These are phyloP conservation scores for Lycocerus yunnanus DNA, from an alignment of 2,888 invertebrate genomes.

Conservation along the genomic window DNA sequence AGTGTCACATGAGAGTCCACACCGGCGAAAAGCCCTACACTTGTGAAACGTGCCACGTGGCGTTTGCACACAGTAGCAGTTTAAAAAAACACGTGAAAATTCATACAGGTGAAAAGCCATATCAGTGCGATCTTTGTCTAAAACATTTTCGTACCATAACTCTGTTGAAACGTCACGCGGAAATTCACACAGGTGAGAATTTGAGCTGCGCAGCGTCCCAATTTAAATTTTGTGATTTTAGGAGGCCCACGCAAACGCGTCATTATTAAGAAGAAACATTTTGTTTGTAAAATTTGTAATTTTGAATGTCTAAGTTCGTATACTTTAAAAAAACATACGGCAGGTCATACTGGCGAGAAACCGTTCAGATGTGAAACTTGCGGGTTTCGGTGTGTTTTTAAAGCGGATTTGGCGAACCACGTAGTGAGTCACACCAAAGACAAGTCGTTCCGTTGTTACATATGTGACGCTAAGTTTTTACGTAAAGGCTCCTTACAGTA, in stretches of 20 bases:
- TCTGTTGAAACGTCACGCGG: neutral
- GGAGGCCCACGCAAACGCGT: neutral
- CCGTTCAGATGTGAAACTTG: neutral
- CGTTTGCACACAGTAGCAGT: neutral
- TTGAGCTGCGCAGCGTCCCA: neutral
- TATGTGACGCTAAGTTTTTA: neutral
- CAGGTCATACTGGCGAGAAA: neutral
- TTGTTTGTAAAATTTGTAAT: neutral
- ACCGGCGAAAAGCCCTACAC: neutral
- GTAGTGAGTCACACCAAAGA: neutral
- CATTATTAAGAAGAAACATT: neutral
- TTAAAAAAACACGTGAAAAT: neutral
- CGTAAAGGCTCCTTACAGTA: neutral
- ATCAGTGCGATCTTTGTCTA: neutral
- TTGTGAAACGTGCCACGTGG: neutral
- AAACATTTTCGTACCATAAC: neutral
- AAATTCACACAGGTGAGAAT: neutral
- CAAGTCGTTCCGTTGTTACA: neutral
- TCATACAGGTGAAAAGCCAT: neutral
- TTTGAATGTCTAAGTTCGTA: neutral
- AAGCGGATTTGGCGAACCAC: neutral
- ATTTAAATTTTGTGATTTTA: neutral
- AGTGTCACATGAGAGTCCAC: neutral
- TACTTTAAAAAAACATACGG: neutral
- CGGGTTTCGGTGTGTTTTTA: neutral